Evolutionary conservation across 1,140 invertebrate genomes (phyloP), one percentile per base, ranked within the genome.

Genomic region (Drosophila sulfurigaster): DNA sequence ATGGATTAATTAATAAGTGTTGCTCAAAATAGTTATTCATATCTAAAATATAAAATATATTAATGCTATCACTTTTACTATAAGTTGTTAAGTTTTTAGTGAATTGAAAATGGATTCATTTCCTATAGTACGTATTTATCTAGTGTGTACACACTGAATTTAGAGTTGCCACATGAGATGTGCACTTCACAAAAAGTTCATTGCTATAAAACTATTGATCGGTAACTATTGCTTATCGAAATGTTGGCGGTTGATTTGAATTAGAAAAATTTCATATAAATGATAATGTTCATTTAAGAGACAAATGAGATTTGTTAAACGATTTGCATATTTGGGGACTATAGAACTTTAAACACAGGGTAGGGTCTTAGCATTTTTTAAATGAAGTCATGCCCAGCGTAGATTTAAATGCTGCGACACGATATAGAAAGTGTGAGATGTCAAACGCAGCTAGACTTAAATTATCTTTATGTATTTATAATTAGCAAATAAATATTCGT

Each of bases 401-500:
- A 25, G 25, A 48, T 28, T 41, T n/a, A 5, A 3, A 46, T 7
- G 38, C 38, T 41, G 8, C 10, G 38, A 41, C 3, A 43, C n/a
- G n/a, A 43, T 13, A 49, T 67, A 15, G 59, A 63, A 63, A 52
- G 58, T 52, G 10, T 25, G 35, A 6, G 8, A 1, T 49, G 30
- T 11, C 45, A 51, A 16, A n/a, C 35, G 28, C 25, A 35, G 30
- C 28, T 28, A 15, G 38, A 63, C 16, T 56, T 48, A n/a, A 75
- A 41, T 69, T 52, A 56, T 46, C 54, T 72, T 75, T 75, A 75
- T 78, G 65, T 78, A 69, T 65, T 78, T 82, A 79, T 87, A 87
- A 87, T 87, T 58, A 68, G 82, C 72, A 82, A 82, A 79, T 87
- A 87, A 87, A 82, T 82, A 87, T 87, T 79, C 82, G 73, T 67